Evolutionary conservation across 2,888 invertebrate genomes (phyloP), one percentile per base, ranked within the genome.

Genomic region (Pandemis cinnamomeana): DNA sequence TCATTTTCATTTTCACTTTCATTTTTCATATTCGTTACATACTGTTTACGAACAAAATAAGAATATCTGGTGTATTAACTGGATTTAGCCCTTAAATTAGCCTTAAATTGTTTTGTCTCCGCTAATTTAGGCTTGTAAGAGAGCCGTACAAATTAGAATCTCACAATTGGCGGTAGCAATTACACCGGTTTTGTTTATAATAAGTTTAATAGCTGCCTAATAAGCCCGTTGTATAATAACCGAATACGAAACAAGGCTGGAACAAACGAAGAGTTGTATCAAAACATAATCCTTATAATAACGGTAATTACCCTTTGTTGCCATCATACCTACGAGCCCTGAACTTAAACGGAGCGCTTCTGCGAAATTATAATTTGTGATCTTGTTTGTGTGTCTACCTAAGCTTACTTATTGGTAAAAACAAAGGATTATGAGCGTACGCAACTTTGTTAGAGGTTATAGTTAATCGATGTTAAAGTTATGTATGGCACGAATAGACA

Each of bases 161-260:
- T 44, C 61, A 83, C 85, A 83, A 84, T 81, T 81, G 78, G 79
- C 74, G 66, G 71, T 71, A 80, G 81, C 85, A 84, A 85, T 86
- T 83, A 85, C 82, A 77, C 75, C 80, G 79, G 78, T 80, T 83
- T 80, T 77, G 79, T 82, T 84, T 81, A 82, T 85, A 85, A 83
- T 81, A 81, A 83, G 78, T 84, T 84, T 86, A 87, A 87, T 86
- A 82, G 82, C 81, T 79, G 78, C 82, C 81, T 88, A 88, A 88
- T 89, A 88, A 86, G 84, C 83, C 83, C 79, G 84, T 86, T 87
- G 87, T 88, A 75, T 84, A 84, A 86, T 82, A 79, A 82, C 78
- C 71, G 77, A 81, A 82, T 80, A 77, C 77, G 76, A 79, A 78
- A 82, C 79, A 82, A 81, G 81, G 81, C 78, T 80, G 82, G 83